Conservation (phyloP, 2,888 invertebrate genomes). For the Nasonovia ribisnigri region DNA sequence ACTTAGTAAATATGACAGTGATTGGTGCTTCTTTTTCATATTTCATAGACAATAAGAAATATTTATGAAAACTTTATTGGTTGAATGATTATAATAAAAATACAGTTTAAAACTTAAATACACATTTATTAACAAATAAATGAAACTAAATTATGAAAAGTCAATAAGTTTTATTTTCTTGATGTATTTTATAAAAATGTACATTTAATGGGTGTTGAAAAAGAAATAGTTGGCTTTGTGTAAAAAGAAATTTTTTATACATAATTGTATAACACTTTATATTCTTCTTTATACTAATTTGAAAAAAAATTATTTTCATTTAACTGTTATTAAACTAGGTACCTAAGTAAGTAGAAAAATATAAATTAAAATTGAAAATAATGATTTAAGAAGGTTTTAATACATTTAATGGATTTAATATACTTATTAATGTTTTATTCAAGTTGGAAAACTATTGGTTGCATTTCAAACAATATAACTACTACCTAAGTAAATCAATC, state of each 20-base stretch:
- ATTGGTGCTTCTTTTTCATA: not conserved
- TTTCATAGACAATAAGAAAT: not conserved
- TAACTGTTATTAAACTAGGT: not conserved
- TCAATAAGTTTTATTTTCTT: not conserved
- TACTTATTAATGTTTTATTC: not conserved
- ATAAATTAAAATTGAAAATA: not conserved
- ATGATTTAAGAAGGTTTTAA: not conserved
- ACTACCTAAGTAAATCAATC: not conserved
- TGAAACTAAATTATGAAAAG: too few relatives aligned
- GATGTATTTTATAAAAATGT: not conserved
- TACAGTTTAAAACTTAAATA: not conserved
- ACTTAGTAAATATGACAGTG: slow-evolving; percentile 40
- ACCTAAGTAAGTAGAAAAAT: not conserved
- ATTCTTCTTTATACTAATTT: not conserved
- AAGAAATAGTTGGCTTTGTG: not conserved
- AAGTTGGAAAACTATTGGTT: not conserved
- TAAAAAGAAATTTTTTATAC: not conserved
- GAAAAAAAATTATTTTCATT: not conserved
- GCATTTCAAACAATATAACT: not conserved
- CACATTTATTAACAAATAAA: too few relatives aligned
- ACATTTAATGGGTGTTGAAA: not conserved
- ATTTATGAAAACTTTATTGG: slow-evolving; percentile 4
- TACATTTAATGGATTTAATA: not conserved
- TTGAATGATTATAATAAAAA: not conserved
- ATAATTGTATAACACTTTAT: not conserved